Base-by-base conservation (phyloP, 2,888 invertebrate species). In the Monoplex corrugatus region DNA sequence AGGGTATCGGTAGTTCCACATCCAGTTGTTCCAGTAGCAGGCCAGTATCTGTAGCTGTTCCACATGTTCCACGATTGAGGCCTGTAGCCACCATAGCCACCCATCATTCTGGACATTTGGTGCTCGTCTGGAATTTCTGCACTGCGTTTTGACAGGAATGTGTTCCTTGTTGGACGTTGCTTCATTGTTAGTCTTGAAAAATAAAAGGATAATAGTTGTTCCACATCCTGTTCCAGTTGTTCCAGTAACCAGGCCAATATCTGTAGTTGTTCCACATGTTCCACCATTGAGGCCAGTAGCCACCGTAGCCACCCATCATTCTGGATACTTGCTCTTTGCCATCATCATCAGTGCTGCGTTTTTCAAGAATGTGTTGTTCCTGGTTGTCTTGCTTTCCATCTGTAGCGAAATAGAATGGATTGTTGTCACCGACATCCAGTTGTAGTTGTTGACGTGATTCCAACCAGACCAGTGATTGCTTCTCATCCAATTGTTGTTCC, bases 1-100 rank as follows among this genome's bases (percentile, higher is more conserved):
- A 0, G 82, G 82, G 23, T 82, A n/a, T 10, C 43, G 40, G 40
- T 43, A 35, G 68, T 68, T 86, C 86, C 86, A 68, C 86, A 63
- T 86, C 68, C 68, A 86, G 32, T 83, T 50, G 35, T 85, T 85
- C 85, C 85, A 85, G 57, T 44, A 6, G 44, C 38, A 38, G 87
- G 87, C 87, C 87, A 87, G 87, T 87, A 57, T 40, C 85, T 85
- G 32, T 83, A 45, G 82, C 32, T 83, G 85, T 85, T 85, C 57
- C 57, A 72, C 72, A 72, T 72, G 72, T 72, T 72, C 83, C 83
- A 78, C 38, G 13, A n/a, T 40, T 78, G 75, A 32, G 87, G 87
- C 87, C 87, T 57, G 63, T 63, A 63, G 63, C 85, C 63, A 32
- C 40, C 40, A 40, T 85, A 85, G 57, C 85, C 40, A 38, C 85